These are phyloP conservation scores for Chionis minor DNA, from an alignment of 2,113 vertebrate species.

Conservation along the genomic window DNA sequence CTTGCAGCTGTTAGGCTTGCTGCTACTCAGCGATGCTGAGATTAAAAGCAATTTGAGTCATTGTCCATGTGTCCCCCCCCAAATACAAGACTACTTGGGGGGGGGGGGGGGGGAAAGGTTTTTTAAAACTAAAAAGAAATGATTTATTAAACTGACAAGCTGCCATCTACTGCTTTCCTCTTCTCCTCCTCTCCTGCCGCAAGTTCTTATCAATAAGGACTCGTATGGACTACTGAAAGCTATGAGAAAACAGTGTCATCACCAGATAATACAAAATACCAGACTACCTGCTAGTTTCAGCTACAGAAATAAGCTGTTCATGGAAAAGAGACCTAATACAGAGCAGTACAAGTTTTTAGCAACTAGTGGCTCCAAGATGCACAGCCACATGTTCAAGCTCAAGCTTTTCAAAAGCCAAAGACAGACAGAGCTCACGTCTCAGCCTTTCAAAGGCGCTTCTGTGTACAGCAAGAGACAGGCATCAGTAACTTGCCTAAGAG, in stretches of 20 bases:
- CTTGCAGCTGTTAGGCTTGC: not conserved
- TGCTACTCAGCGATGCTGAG: not conserved
- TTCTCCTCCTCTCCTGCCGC: not conserved
- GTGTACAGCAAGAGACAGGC: not conserved
- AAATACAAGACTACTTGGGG: not conserved
- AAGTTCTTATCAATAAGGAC: not conserved
- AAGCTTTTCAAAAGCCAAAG: not conserved
- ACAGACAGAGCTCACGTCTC: not conserved
- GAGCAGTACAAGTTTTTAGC: not conserved
- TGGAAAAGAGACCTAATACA: not conserved
- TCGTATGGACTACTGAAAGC: not conserved
- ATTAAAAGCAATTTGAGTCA: not conserved
- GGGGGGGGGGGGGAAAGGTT: no score
- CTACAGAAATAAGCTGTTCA: not conserved
- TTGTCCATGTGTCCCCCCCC: not conserved
- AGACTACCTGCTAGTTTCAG: not conserved
- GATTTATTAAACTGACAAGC: not conserved
- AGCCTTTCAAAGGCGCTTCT: not conserved
- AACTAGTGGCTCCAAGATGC: not conserved
- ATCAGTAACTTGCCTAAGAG: not conserved
- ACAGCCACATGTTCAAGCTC: not conserved
- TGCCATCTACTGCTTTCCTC: not conserved
- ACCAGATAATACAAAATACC: not conserved
- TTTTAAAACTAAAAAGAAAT: no score
- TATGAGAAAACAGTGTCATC: not conserved